Conservation (phyloP, 92 coral and sea anemone species). For the Virgularia gustaviana region DNA sequence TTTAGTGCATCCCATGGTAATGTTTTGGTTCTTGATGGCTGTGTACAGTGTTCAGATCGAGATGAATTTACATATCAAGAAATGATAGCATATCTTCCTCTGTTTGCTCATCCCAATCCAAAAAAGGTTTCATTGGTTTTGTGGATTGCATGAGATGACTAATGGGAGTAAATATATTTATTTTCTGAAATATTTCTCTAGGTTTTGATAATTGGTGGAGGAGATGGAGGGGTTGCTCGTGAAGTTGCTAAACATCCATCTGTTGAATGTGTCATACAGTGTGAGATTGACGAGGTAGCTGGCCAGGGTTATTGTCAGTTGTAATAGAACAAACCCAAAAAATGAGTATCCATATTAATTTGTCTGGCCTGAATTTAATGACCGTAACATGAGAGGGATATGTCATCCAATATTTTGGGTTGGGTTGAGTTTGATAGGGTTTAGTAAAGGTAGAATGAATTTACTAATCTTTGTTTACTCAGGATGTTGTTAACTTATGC, state of each 20-base stretch:
- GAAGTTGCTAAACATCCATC: conserved; percentile 86
- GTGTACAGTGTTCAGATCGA: conserved; percentile 87
- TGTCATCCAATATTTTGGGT: no score
- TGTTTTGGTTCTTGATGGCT: conserved; percentile 92
- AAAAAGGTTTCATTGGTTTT: conserved; percentile 67
- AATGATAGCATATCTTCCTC: conserved; percentile 85
- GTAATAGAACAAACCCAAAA: no score
- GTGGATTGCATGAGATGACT: neutral
- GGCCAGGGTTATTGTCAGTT: no score
- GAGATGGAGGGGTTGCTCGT: conserved; percentile 99
- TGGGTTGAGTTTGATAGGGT: neutral
- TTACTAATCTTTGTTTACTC: no score
- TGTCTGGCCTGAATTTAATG: no score
- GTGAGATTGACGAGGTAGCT: conserved; percentile 92
- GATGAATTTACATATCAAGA: conserved; percentile 98
- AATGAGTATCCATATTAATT: no score
- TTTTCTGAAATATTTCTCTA: conserved; percentile 13
- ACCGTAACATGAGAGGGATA: no score
- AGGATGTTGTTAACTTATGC: conserved; percentile 83
- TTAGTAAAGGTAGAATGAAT: neutral
- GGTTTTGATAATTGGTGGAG: conserved; percentile 98
- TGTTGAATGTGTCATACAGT: conserved; percentile 86
- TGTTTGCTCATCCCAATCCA: conserved; percentile 91
- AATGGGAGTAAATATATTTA: neutral
- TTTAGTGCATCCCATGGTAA: conserved; percentile 75